Base-by-base conservation (phyloP, 2,113 vertebrate genomes). In the Tupaia tana region DNA sequence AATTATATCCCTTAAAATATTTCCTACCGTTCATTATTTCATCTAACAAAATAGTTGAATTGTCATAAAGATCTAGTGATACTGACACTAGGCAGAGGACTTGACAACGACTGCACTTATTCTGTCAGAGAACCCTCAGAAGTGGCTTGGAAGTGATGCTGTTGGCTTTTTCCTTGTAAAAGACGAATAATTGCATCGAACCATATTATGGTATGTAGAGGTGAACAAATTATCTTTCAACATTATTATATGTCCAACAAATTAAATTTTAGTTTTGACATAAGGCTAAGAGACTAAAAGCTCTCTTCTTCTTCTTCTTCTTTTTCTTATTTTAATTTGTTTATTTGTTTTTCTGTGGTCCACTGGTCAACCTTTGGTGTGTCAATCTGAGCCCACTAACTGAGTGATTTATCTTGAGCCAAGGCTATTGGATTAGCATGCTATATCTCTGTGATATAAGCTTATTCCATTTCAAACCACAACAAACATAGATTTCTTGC, bases 261-360 rank as follows among this genome's bases (percentile, higher is more conserved):
- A 94, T 77, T 94, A 19, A 85, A 61, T 87, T 95, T 89, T 59
- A 73, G 54, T 89, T 89, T 79, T 96, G 90, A 96, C 64, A 67
- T 87, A 86, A 94, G 67, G 93, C 88, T 95, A 85, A 87, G 9
- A 34, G 24, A 79, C 43, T 92, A 52, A 86, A 82, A 81, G 71
- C 20, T 1, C 52, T 77, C 25, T 43, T 89, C 59, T 74, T 9
- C 79, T 66, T 90, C 80, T 83, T 43, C 43, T 95, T 86, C 2
- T 59, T 59, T 2, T 59, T 59, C 2, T 59, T 59, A 3, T 11
- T 59, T 59, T 14, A 15, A 14, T 59, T 59, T 59, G 58, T 59
- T 59, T 59, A 14, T 59, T 59, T 59, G 8, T 59, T 59, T 59
- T 12, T 59, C 12, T 59, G 58, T 59, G 58, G 11, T 3, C 85